Conservation (phyloP, 2,888 invertebrate genomes). For the Drosophila formosana region DNA sequence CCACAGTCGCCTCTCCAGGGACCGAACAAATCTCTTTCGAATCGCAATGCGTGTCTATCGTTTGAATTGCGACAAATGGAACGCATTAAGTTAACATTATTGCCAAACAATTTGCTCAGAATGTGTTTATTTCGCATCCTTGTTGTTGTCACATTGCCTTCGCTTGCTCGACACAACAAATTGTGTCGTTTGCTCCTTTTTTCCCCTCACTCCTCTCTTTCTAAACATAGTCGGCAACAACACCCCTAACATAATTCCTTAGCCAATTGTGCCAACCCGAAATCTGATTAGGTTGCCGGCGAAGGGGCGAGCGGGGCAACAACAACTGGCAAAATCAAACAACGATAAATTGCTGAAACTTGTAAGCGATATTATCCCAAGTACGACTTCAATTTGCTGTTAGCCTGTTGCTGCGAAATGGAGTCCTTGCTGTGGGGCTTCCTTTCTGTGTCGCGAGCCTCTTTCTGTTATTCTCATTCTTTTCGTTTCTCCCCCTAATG, state of each 20-base stretch:
- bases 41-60: slow-evolving; percentile 68
- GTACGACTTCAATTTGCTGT: slow-evolving; percentile 55
- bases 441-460: slow-evolving; percentile 38
- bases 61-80: slow-evolving; percentile 79
- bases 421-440: slow-evolving; percentile 54
- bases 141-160: slow-evolving; percentile 58
- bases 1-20: slow-evolving; percentile 36
- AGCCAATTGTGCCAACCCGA: slow-evolving; percentile 73
- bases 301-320: not conserved
- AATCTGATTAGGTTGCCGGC: slow-evolving; percentile 70
- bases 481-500: slow-evolving; percentile 7
- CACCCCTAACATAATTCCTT: slow-evolving; percentile 59
- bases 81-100: slow-evolving; percentile 79
- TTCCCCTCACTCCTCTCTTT: slow-evolving; percentile 9
- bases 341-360: slow-evolving; percentile 77
- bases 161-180: slow-evolving; percentile 31
- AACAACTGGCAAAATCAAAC: slow-evolving; percentile 64
- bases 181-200: slow-evolving; percentile 8
- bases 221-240: not conserved
- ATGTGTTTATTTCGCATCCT: slow-evolving; percentile 74
- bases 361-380: slow-evolving; percentile 71
- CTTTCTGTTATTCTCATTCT: slow-evolving; percentile 5
- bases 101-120: slow-evolving; percentile 80
- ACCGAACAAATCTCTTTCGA: slow-evolving; percentile 65
- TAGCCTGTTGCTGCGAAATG: slow-evolving; percentile 67